Conservation (phyloP, 1,140 invertebrate species). For the Zaprionus capensis region DNA sequence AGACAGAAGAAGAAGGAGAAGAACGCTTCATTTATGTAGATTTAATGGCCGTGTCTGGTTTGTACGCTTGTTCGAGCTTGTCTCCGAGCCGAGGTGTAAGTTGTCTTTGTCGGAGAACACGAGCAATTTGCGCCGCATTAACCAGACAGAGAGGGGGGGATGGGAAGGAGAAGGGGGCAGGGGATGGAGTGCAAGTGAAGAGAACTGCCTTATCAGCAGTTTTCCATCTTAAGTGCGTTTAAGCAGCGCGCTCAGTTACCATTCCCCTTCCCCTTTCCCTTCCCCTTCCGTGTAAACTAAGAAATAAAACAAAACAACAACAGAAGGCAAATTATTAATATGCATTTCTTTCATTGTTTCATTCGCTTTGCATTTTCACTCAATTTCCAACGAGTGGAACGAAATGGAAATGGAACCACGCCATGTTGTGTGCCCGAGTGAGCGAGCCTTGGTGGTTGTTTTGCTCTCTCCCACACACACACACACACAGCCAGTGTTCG, state of each 20-base stretch:
- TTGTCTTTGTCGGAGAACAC: slow-evolving; percentile 66
- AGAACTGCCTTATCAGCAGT: slow-evolving; percentile 35
- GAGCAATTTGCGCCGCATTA: slow-evolving; percentile 75
- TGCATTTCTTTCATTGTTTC: slow-evolving; percentile 39
- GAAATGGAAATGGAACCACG: slow-evolving; percentile 70
- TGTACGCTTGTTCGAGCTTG: slow-evolving; percentile 17
- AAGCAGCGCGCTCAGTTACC: slow-evolving; percentile 55
- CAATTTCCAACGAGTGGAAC: slow-evolving; percentile 69
- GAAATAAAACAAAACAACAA: slow-evolving; percentile 12
- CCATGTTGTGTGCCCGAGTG: slow-evolving; percentile 59
- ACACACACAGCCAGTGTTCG: slow-evolving; percentile 12
- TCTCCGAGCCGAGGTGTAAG: slow-evolving; percentile 32
- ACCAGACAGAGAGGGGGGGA: slow-evolving; percentile 25
- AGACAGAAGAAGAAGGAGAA: slow-evolving; percentile 1
- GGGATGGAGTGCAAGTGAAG: slow-evolving; percentile 3
- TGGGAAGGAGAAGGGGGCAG: not conserved
- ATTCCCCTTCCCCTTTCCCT: slow-evolving; percentile 27
- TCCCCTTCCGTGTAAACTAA: slow-evolving; percentile 38
- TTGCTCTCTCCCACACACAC: slow-evolving; percentile 29
- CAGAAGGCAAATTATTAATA: slow-evolving; percentile 59
- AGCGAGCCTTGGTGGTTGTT: slow-evolving; percentile 28
- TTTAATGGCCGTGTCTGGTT: slow-evolving; percentile 43
- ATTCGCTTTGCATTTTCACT: slow-evolving; percentile 51
- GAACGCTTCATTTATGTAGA: slow-evolving; percentile 43
- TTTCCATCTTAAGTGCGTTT: slow-evolving; percentile 47